Conservation (phyloP, 2,797 vertebrate genomes). For the Hyperoplus immaculatus region DNA sequence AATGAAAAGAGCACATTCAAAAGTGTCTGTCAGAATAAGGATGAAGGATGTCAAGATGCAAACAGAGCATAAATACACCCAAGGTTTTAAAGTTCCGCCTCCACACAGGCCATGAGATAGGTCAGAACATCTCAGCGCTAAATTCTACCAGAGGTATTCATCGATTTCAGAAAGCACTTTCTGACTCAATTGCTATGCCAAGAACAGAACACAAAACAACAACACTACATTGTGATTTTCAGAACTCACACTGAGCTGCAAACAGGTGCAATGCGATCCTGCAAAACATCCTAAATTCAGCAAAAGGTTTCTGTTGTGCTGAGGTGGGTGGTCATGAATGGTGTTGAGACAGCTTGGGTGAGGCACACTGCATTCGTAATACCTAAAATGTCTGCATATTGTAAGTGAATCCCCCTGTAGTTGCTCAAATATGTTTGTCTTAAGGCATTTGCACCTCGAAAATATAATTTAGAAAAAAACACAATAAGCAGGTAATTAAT, state of each 20-base stretch:
- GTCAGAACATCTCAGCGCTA: constrained; percentile 10
- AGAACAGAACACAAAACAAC: neutral
- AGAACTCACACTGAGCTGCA: neutral
- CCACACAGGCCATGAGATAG: constrained; percentile 10
- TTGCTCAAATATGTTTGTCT: no score
- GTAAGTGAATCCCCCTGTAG: no score
- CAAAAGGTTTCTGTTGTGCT: neutral
- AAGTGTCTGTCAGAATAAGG: constrained; percentile 69
- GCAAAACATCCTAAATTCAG: neutral
- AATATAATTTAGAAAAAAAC: neutral
- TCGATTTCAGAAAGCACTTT: neutral
- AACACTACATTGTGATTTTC: neutral
- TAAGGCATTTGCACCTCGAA: neutral
- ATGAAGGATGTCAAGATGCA: constrained; percentile 31
- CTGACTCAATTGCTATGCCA: neutral
- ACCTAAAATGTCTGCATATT: no score
- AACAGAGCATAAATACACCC: constrained; percentile 27
- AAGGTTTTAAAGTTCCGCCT: constrained; percentile 7
- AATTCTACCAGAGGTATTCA: neutral
- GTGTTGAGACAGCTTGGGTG: neutral
- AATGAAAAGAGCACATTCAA: constrained; percentile 60
- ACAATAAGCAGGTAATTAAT: neutral
- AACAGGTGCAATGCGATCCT: neutral
- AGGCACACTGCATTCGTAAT: neutral
- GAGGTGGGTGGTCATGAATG: neutral